Conservation (phyloP, 2,797 vertebrate genomes). For the Lindbergichthys nudifrons region DNA sequence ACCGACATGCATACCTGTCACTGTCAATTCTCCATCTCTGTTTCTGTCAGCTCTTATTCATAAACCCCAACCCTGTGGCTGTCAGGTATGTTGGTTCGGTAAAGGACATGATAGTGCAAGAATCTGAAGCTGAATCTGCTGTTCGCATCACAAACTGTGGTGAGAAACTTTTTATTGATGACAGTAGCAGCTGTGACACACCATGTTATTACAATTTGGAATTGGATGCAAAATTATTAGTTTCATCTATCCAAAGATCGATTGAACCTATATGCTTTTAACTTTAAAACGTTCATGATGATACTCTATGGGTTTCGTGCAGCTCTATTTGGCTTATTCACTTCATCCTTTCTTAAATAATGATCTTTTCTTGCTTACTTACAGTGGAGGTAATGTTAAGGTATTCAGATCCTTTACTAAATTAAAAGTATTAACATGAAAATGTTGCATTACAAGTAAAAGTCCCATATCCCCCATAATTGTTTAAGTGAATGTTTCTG, state of each 20-base stretch:
- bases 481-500: no score
- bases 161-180: background rate
- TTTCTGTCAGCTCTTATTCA: slow-evolving; percentile 44
- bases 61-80: slow-evolving; percentile 49
- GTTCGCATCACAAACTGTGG: slow-evolving; percentile 19
- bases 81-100: slow-evolving; percentile 52
- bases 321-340: background rate
- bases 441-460: background rate
- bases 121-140: slow-evolving; percentile 21
- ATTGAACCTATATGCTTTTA: background rate
- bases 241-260: background rate
- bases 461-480: background rate
- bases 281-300: background rate
- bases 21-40: slow-evolving; percentile 52
- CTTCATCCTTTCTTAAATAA: background rate
- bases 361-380: background rate
- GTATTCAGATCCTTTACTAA: background rate
- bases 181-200: slow-evolving; percentile 4
- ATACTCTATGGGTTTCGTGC: background rate
- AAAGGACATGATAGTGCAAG: slow-evolving; percentile 40
- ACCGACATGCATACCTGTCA: slow-evolving; percentile 57
- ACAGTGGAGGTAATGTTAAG: background rate
- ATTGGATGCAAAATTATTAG: background rate
- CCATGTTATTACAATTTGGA: background rate
- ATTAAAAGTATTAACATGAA: background rate